A percentile compares a stretch with the other conserved stretches of the same genome.
phyloP scores from a whole-genome alignment of 2,113 vertebrate genomes.

The Gopherus flavomarginatus region DNA sequence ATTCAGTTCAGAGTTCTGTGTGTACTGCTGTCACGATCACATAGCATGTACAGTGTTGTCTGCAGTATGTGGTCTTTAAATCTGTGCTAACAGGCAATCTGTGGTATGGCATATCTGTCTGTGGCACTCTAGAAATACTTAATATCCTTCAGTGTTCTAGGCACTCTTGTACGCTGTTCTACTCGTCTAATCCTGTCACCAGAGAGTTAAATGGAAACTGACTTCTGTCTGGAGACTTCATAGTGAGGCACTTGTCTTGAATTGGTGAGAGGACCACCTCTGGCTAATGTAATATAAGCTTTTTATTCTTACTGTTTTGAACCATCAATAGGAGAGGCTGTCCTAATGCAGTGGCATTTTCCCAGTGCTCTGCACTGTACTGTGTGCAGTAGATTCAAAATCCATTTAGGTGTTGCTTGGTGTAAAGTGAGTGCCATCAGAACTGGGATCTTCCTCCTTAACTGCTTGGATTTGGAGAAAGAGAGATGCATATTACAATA shows the following conservation, averaged over 20 bases:
- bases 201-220: slow-evolving; percentile 24
- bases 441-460: slow-evolving; percentile 1
- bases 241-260: not conserved
- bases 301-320: not conserved
- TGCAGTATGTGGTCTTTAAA: slow-evolving; percentile 57
- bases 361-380: not conserved
- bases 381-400: not conserved
- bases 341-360: not conserved
- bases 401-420: not conserved
- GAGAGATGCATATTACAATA: not conserved
- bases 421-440: not conserved
- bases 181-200: not conserved
- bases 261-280: not conserved
- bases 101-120: slow-evolving; percentile 37
- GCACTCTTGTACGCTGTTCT: not conserved
- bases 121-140: slow-evolving; percentile 19
- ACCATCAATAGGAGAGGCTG: not conserved
- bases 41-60: slow-evolving; percentile 31
- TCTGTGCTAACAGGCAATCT: not conserved
- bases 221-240: not conserved
- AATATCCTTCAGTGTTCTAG: not conserved
- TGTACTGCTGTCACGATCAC: slow-evolving; percentile 6
- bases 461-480: not conserved
- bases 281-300: not conserved
- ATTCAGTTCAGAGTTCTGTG: slow-evolving; percentile 29